Base-by-base conservation (phyloP, 2,888 invertebrate species). In the Phrixothrix hirtus region DNA sequence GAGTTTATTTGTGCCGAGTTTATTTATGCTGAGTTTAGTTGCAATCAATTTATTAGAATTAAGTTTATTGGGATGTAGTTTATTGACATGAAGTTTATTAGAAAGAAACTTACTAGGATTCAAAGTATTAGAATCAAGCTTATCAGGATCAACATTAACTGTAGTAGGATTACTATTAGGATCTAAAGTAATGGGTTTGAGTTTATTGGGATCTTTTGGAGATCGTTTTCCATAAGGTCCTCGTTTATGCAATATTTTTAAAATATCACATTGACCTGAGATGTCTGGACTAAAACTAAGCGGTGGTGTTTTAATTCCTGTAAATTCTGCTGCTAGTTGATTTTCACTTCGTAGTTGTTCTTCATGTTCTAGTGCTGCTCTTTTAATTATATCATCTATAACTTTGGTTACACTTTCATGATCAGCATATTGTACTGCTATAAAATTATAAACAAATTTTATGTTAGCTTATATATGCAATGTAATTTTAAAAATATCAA, bases 301-400 rank as follows among this genome's bases (percentile, higher is more conserved):
- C 1, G 53, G 47, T 1, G 53, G 53, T 2, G 53, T 53, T 35
- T 38, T 53, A 17, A 53, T 53, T 25, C 53, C 53, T 2, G 10
- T 9, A 11, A 17, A 31, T 25, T 44, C 44, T 6, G 13, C 1
- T 10, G 11, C 14, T 17, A 6, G 6, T 11, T 27, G 25, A 6
- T n/a, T 21, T 32, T 56, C 56, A 2, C 32, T 21, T 4, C 27
- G 11, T 2, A 56, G 13, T 13, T 60, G 60, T 45, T 65, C 65
- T 58, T 72, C 72, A 56, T 74, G 73, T 54, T 75, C 75, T 39
- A 71, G 62, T 5, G 67, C 67, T 0, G 74, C 75, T 17, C 70
- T 66, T 15, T 68, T 62, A n/a, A 75, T 75, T 31, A 75, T 75
- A 37, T 66, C 67, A 44, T 75, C 73, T 39, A 75, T 74, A 35